phyloP scores from a whole-genome alignment of 2,888 invertebrate genomes.

The Melipona bicolor region DNA sequence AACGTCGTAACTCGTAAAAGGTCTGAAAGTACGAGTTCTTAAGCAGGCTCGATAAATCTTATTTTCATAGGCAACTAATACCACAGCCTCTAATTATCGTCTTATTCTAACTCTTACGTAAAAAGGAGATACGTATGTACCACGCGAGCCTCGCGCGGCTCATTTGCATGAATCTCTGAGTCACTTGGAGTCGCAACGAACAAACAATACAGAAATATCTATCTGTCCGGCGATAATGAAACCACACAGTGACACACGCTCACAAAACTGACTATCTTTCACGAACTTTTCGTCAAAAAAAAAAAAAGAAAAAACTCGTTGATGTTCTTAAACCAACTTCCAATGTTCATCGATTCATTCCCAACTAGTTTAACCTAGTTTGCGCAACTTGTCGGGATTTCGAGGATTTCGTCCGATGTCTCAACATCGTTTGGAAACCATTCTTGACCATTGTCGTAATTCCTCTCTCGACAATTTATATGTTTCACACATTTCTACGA shows the following conservation, averaged over 20 bases:
- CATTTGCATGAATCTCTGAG: constrained; percentile 10
- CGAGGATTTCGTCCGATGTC: neutral
- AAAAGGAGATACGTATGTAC: neutral
- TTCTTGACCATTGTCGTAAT: neutral
- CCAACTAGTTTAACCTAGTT: neutral
- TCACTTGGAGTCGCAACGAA: neutral
- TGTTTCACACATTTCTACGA: no score
- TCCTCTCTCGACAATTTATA: neutral
- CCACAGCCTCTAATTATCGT: neutral
- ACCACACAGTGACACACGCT: neutral
- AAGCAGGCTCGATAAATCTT: neutral
- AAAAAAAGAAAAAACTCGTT: neutral
- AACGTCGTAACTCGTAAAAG: neutral
- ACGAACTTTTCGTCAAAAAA: neutral
- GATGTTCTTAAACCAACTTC: neutral
- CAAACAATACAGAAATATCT: neutral
- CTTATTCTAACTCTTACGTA: constrained; percentile 3
- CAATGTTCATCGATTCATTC: neutral
- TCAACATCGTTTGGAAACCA: neutral
- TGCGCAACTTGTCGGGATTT: neutral
- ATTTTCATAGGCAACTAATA: neutral
- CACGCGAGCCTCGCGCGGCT: neutral
- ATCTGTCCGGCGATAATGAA: neutral
- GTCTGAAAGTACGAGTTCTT: neutral
- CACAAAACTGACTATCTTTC: neutral